Evolutionary conservation across 2,113 vertebrate species (phyloP), one percentile per base, ranked within the genome.

Genomic region (Leptocoma aspasia): DNA sequence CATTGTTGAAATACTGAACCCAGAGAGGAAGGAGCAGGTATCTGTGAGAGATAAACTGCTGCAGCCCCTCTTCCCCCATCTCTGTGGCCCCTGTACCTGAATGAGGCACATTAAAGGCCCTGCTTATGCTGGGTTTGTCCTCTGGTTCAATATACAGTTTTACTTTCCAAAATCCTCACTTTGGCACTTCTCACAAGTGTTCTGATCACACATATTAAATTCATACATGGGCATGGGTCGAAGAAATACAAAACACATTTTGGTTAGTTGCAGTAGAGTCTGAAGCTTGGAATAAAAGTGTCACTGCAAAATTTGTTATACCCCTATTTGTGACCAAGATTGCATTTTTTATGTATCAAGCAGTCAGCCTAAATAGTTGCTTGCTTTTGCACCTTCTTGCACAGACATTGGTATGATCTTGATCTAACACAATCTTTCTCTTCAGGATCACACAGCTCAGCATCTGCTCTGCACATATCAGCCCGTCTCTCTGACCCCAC

Each of bases 31-130:
- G 60, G 16, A 54, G 15, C 15, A 28, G 4, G 2, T 27, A 11
- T 13, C 28, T 20, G 22, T 18, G 21, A 82, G 56, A 41, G 19
- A 35, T 15, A 53, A 75, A 59, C 13, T 44, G 45, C 31, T 60
- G 64, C 26, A 54, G 21, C 9, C 4, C 18, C 44, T 59, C 42
- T 5, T 1, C 2, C 9, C 54, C 7, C 2, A 3, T 17, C 11
- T 39, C 53, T 11, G 1, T 9, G 4, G 28, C 3, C 18, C 15
- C 5, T 2, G 1, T 4, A 30, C 27, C n/a, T 16, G 7, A 42
- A 18, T 10, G 15, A 77, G 41, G 19, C 26, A 21, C 9, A 2
- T 44, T 39, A 54, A 59, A 45, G 41, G n/a, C 31, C n/a, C 41
- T 33, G 7, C 10, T 73, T 72, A 27, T 0, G 0, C 17, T 39